These are phyloP conservation scores for Ariolimax columbianus DNA, from an alignment of 2,888 invertebrate species.

Conservation along the genomic window DNA sequence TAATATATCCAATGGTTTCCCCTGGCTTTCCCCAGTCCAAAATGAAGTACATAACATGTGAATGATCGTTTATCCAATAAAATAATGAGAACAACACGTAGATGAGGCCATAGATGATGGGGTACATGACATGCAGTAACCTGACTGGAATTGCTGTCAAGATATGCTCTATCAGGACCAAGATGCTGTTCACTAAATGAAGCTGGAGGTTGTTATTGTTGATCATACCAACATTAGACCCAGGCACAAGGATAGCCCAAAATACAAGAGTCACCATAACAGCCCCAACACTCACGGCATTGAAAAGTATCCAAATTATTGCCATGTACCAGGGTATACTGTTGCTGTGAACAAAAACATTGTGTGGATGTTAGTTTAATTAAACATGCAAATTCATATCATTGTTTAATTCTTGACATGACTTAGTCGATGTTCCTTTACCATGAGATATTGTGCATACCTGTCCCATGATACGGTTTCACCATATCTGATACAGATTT, in stretches of 20 bases:
- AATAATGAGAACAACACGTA: conserved; percentile 71
- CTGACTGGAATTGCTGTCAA: conserved; percentile 68
- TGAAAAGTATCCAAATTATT: conserved; percentile 68
- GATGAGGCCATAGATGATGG: conserved; percentile 64
- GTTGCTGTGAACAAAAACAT: conserved; percentile 6
- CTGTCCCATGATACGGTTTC: too few relatives aligned
- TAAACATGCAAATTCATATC: too few relatives aligned
- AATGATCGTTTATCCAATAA: conserved; percentile 70
- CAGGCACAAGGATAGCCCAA: conserved; percentile 68
- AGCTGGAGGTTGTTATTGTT: conserved; percentile 65
- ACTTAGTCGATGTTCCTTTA: too few relatives aligned
- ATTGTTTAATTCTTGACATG: too few relatives aligned
- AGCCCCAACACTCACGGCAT: conserved; percentile 60
- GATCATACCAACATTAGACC: conserved; percentile 36
- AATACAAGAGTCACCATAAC: conserved; percentile 72
- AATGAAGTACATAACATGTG: conserved; percentile 71
- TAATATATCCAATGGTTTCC: conserved; percentile 58
- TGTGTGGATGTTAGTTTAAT: too few relatives aligned
- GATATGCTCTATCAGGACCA: conserved; percentile 68
- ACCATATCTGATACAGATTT: too few relatives aligned
- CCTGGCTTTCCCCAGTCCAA: conserved; percentile 73
- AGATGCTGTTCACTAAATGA: conserved; percentile 71
- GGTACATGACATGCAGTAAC: conserved; percentile 68
- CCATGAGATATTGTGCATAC: too few relatives aligned
- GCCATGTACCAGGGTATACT: conserved; percentile 53